Conservation (phyloP, 2,888 invertebrate species). For the Phalera bucephala region DNA sequence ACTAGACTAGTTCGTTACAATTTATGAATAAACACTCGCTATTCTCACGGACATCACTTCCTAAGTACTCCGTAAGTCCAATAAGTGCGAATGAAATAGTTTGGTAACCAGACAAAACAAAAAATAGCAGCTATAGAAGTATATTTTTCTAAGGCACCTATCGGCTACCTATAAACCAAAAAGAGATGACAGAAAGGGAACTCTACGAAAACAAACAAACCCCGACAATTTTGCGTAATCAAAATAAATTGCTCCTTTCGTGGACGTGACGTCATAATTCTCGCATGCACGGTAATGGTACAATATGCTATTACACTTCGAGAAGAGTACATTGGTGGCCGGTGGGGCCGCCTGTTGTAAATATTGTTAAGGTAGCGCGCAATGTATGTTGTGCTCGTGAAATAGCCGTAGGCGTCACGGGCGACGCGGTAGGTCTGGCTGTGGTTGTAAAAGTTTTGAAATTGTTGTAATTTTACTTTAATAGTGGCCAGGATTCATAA, state of each 20-base stretch:
- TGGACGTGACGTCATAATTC: slow-evolving; percentile 38
- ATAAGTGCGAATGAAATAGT: too few relatives aligned
- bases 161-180: too few relatives aligned
- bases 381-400: slow-evolving; percentile 27
- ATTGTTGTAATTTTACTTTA: not conserved
- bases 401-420: slow-evolving; percentile 33
- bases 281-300: slow-evolving; percentile 7
- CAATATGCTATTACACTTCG: slow-evolving; percentile 11
- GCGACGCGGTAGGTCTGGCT: slow-evolving; percentile 41
- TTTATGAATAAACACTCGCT: too few relatives aligned
- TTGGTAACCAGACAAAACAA: too few relatives aligned
- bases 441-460: slow-evolving; percentile 18
- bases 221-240: slow-evolving; percentile 31
- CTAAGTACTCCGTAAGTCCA: too few relatives aligned
- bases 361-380: slow-evolving; percentile 10
- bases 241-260: slow-evolving; percentile 26
- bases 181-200: too few relatives aligned
- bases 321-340: slow-evolving; percentile 16
- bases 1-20: too few relatives aligned
- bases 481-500: not conserved
- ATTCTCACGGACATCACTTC: too few relatives aligned
- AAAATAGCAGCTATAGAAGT: too few relatives aligned
- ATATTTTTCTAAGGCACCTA: too few relatives aligned
- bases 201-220: slow-evolving; percentile 14
- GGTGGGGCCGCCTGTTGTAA: not conserved